phyloP scores from a whole-genome alignment of 1,140 invertebrate genomes.

The Hylyphantes graminicola region DNA sequence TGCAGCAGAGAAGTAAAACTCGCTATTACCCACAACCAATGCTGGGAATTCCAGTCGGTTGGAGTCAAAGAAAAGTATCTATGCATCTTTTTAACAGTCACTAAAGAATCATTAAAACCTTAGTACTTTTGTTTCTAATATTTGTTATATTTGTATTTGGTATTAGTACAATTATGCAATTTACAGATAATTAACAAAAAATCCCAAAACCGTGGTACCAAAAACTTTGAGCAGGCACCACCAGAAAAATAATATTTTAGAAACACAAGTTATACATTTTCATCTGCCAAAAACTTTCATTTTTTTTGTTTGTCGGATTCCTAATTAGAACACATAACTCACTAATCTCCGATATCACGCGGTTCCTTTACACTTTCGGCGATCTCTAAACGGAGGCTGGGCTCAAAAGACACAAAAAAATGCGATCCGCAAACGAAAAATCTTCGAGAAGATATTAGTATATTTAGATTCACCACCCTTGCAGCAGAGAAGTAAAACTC shows the following conservation, averaged over 20 bases:
- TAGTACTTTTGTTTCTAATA: too few species aligned
- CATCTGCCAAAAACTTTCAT: too few species aligned
- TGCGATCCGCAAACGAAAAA: slow-evolving; percentile 1
- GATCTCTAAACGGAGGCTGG: slow-evolving; percentile 17
- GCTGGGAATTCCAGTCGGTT: slow-evolving; percentile 21
- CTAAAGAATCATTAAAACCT: too few species aligned
- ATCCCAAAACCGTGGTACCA: too few species aligned
- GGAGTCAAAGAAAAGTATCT: slow-evolving; percentile 31
- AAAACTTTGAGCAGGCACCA: too few species aligned
- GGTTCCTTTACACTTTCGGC: background rate
- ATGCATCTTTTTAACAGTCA: too few species aligned
- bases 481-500: background rate
- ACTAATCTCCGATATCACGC: slow-evolving; percentile 30
- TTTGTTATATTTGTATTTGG: too few species aligned
- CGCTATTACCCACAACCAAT: slow-evolving; percentile 29
- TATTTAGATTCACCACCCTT: slow-evolving; percentile 37
- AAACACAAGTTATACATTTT: too few species aligned
- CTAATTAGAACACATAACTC: slow-evolving; percentile 3
- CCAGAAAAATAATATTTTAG: too few species aligned
- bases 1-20: background rate
- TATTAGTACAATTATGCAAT: too few species aligned
- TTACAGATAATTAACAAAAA: too few species aligned
- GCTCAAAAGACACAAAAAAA: background rate
- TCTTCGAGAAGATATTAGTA: slow-evolving; percentile 34
- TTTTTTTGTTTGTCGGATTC: too few species aligned